phyloP scores from a whole-genome alignment of 2,888 invertebrate species.

The Volucella inflata region DNA sequence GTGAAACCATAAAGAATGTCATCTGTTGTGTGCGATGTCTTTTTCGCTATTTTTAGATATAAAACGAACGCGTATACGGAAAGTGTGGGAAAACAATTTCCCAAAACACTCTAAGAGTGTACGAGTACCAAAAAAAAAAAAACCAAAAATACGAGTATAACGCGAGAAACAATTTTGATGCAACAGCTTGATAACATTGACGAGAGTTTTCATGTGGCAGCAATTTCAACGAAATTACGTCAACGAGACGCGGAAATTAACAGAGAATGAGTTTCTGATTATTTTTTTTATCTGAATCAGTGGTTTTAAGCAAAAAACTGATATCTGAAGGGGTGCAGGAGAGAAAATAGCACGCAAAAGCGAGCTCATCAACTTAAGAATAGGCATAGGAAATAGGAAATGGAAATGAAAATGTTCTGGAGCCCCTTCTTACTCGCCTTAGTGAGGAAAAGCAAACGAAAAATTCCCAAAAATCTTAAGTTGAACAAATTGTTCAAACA shows the following conservation, averaged over 20 bases:
- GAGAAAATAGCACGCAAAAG: no score
- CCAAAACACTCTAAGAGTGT: slow-evolving; percentile 55
- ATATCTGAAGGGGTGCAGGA: no score
- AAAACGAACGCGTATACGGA: slow-evolving; percentile 49
- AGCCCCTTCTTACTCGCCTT: no score
- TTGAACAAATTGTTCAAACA: no score
- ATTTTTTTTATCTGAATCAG: background rate
- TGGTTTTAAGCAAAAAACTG: background rate
- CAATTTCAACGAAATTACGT: slow-evolving; percentile 19
- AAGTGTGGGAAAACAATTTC: slow-evolving; percentile 74
- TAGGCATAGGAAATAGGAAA: no score
- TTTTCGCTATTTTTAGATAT: slow-evolving; percentile 60
- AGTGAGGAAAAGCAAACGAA: no score
- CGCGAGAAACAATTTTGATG: background rate
- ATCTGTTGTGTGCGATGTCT: slow-evolving; percentile 63
- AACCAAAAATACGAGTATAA: slow-evolving; percentile 14
- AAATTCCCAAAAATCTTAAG: no score
- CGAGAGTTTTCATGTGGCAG: slow-evolving; percentile 26
- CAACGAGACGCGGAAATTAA: slow-evolving; percentile 9
- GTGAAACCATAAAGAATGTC: slow-evolving; percentile 70
- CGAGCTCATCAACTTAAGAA: no score
- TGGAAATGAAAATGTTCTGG: no score
- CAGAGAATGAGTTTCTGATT: background rate
- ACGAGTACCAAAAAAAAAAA: slow-evolving; percentile 34
- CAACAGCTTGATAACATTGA: slow-evolving; percentile 19